These are phyloP conservation scores for Luperina testacea DNA, from an alignment of 2,888 invertebrate genomes.

Conservation along the genomic window DNA sequence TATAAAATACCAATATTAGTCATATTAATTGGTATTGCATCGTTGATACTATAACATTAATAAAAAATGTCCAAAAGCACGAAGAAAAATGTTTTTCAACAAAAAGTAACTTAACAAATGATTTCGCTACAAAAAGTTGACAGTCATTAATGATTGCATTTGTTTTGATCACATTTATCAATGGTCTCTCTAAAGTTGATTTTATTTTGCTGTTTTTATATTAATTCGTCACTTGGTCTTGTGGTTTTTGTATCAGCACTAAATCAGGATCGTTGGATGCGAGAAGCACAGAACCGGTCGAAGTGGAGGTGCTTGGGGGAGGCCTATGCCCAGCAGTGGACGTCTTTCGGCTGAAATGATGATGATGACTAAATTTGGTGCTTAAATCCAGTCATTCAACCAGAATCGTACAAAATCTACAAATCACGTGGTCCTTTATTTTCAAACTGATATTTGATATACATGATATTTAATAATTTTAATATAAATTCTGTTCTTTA, in stretches of 20 bases:
- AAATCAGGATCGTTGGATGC: too few species aligned
- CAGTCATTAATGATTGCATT: conserved; percentile 31
- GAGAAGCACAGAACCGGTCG: too few species aligned
- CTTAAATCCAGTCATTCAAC: neutral
- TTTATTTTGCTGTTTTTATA: conserved; percentile 17
- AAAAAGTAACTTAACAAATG: conserved; percentile 40
- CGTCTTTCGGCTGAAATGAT: too few species aligned
- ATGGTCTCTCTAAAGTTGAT: neutral
- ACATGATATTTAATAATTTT: neutral
- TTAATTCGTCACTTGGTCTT: neutral
- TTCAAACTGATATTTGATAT: neutral
- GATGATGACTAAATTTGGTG: too few species aligned
- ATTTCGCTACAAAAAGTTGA: conserved; percentile 46
- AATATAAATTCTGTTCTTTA: conserved; percentile 6
- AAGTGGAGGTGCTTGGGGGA: too few species aligned
- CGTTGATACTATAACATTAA: conserved; percentile 29
- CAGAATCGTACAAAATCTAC: neutral
- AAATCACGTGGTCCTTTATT: neutral
- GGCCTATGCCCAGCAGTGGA: too few species aligned
- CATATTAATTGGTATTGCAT: conserved; percentile 20
- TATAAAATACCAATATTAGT: conserved; percentile 15
- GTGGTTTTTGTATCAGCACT: neutral
- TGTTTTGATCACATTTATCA: conserved; percentile 46
- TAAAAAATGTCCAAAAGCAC: conserved; percentile 4
- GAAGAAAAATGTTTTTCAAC: conserved; percentile 18